phyloP scores from a whole-genome alignment of 1,140 invertebrate species.

The Drosophila cardini region DNA sequence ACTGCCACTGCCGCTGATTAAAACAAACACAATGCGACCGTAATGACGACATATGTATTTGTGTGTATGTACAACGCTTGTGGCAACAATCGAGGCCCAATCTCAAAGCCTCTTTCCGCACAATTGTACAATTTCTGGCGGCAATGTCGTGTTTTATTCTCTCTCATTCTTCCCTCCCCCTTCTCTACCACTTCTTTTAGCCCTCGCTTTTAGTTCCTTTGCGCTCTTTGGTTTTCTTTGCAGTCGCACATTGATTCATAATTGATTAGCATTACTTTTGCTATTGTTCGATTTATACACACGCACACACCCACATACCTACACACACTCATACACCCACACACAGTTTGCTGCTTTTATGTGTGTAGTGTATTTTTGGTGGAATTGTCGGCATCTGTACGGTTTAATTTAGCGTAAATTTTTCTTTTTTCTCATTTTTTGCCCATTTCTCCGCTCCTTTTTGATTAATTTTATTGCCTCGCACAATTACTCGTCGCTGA shows the following conservation, averaged over 20 bases:
- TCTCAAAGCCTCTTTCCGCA: conserved; percentile 69
- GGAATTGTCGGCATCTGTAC: conserved; percentile 52
- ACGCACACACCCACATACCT: conserved; percentile 1
- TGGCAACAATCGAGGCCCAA: conserved; percentile 25
- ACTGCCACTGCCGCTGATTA: conserved; percentile 75
- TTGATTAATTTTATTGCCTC: conserved; percentile 75
- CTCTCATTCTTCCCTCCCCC: background rate
- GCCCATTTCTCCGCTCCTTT: conserved; percentile 54
- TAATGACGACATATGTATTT: conserved; percentile 80
- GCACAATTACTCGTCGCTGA: conserved; percentile 61
- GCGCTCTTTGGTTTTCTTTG: conserved; percentile 52
- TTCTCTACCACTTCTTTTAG: conserved; percentile 2
- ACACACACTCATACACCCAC: background rate
- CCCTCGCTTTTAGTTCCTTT: conserved; percentile 24
- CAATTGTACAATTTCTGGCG: conserved; percentile 79
- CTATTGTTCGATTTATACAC: conserved; percentile 71
- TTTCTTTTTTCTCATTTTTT: conserved; percentile 63
- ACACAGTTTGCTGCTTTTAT: background rate
- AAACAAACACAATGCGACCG: conserved; percentile 81
- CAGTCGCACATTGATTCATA: conserved; percentile 76
- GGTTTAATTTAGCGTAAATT: conserved; percentile 78
- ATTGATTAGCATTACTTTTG: conserved; percentile 83
- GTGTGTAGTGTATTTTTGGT: conserved; percentile 9
- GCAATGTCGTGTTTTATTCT: conserved; percentile 45
- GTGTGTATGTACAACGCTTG: conserved; percentile 17